Conservation (phyloP, 2,888 invertebrate genomes). For the Nomada lathburiana region DNA sequence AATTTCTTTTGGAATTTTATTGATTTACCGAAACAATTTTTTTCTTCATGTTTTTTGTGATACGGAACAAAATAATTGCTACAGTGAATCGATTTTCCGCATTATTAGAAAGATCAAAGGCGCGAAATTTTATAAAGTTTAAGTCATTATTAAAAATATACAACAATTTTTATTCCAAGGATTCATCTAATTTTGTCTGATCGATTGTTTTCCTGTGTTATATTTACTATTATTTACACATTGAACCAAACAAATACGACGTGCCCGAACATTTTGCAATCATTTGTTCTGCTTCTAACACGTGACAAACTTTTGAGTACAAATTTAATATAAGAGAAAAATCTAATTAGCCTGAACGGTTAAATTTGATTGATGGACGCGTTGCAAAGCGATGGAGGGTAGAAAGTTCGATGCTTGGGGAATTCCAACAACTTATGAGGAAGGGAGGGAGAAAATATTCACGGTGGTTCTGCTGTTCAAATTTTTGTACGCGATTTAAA, state of each 20-base stretch:
- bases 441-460: conserved; percentile 5
- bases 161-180: no score
- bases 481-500: not conserved
- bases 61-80: not conserved
- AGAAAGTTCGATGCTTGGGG: not conserved
- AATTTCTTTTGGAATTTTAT: not conserved
- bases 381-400: conserved; percentile 16
- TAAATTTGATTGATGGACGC: conserved; percentile 27
- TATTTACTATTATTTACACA: no score
- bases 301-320: conserved; percentile 8
- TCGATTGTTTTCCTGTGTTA: not conserved
- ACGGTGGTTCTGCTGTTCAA: not conserved
- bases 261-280: not conserved
- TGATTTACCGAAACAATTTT: not conserved
- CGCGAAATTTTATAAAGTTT: not conserved
- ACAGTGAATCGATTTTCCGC: not conserved
- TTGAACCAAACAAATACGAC: not conserved
- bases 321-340: conserved; percentile 23
- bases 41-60: not conserved
- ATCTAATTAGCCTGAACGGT: conserved; percentile 29
- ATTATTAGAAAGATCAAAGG: not conserved
- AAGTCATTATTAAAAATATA: not conserved
- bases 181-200: not conserved
- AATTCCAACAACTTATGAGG: not conserved
- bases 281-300: conserved; percentile 6